Conservation (phyloP, 2,113 vertebrate genomes). For the Erinaceus europaeus region DNA sequence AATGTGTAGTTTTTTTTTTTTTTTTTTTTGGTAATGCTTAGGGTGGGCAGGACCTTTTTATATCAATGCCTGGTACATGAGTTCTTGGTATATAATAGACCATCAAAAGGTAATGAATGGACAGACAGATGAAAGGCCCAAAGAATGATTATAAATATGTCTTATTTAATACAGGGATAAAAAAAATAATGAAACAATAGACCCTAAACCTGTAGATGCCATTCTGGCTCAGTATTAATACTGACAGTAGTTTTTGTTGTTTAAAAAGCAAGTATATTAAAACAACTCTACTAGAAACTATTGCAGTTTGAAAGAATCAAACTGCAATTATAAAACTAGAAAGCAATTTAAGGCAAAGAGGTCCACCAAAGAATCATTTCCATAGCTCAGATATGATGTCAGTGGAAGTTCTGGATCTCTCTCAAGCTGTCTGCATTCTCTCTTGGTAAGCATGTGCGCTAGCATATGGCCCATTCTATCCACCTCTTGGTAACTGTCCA, state of each 20-base stretch:
- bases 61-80: not conserved
- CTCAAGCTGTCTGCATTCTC: not conserved
- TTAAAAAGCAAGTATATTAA: conserved; percentile 57
- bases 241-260: conserved; percentile 71
- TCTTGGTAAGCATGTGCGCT: not conserved
- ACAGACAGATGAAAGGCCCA: not conserved
- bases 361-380: conserved; percentile 53
- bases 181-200: conserved; percentile 12
- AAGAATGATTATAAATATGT: not conserved
- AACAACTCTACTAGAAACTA: conserved; percentile 63
- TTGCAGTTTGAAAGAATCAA: conserved; percentile 43
- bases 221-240: conserved; percentile 73
- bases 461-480: not conserved
- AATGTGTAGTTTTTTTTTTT: not conserved
- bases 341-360: conserved; percentile 48
- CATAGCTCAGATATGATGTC: conserved; percentile 37
- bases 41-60: not conserved
- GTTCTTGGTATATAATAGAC: not conserved
- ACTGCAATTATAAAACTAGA: conserved; percentile 56
- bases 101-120: not conserved
- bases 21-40: too few relatives aligned
- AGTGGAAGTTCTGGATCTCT: conserved; percentile 12
- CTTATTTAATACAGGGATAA: conserved; percentile 18
- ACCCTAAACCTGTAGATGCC: conserved; percentile 50
- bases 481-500: not conserved